phyloP scores from a whole-genome alignment of 2,797 vertebrate species.

The Phrynocephalus forsythii region DNA sequence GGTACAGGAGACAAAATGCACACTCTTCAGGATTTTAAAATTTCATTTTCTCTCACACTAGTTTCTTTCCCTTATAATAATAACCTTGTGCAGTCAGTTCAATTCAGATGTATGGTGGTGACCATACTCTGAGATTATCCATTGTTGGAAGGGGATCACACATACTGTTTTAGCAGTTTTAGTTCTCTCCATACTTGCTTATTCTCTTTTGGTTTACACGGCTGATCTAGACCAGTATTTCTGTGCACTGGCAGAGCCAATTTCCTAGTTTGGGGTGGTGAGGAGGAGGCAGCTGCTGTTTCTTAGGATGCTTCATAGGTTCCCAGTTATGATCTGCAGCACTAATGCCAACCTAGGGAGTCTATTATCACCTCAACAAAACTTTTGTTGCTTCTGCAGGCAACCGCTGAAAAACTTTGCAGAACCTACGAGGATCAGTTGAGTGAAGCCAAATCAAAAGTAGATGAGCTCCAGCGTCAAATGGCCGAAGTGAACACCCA shows the following conservation, averaged over 20 bases:
- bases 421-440: conserved; percentile 92
- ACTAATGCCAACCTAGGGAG: background rate
- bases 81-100: too few species aligned
- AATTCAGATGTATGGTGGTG: too few species aligned
- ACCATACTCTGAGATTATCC: too few species aligned
- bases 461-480: conserved; percentile 91
- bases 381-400: conserved; percentile 73
- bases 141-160: background rate
- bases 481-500: conserved; percentile 83
- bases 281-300: background rate
- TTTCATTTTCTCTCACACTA: background rate
- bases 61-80: background rate
- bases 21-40: background rate
- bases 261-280: background rate
- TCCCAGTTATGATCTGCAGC: background rate
- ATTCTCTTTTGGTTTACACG: background rate
- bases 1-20: background rate
- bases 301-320: background rate
- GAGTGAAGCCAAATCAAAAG: conserved; percentile 89
- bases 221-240: background rate
- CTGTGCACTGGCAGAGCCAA: background rate
- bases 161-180: background rate
- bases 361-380: background rate
- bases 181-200: background rate
- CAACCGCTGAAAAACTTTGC: conserved; percentile 88